Conservation (phyloP, 2,888 invertebrate species). For the Sturmia bella region DNA sequence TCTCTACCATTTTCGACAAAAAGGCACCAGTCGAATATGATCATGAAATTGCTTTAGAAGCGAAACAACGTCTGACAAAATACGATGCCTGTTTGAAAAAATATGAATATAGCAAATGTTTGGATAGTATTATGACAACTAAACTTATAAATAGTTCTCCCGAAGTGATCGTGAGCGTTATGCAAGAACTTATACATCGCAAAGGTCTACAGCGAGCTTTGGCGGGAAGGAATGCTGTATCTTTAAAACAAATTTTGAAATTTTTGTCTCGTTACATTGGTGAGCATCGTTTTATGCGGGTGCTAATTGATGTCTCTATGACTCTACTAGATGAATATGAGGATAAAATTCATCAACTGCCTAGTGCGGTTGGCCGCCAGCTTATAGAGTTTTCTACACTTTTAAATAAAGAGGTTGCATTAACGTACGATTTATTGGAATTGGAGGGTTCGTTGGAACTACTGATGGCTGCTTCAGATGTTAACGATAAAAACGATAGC, state of each 20-base stretch:
- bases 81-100: constrained; percentile 89
- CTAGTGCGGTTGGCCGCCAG: constrained; percentile 84
- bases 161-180: constrained; percentile 89
- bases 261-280: constrained; percentile 90
- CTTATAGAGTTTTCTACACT: constrained; percentile 85
- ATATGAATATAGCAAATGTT: constrained; percentile 91
- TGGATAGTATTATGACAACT: constrained; percentile 86
- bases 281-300: constrained; percentile 88
- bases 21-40: constrained; percentile 82
- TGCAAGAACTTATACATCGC: constrained; percentile 93
- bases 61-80: constrained; percentile 73
- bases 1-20: constrained; percentile 79
- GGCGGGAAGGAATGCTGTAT: constrained; percentile 86
- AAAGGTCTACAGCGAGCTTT: constrained; percentile 90
- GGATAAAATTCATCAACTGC: constrained; percentile 85
- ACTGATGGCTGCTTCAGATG: constrained; percentile 85
- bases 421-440: constrained; percentile 85
- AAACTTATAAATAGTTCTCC: constrained; percentile 86
- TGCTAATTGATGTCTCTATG: constrained; percentile 88
- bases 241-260: constrained; percentile 86
- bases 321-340: constrained; percentile 90
- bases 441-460: constrained; percentile 88
- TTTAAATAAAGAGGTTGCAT: constrained; percentile 86
- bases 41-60: constrained; percentile 82
- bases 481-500: constrained; percentile 78